Evolutionary conservation across 2,113 vertebrate species (phyloP), one percentile per base, ranked within the genome.

Genomic region (Datnioides undecimradiatus): DNA sequence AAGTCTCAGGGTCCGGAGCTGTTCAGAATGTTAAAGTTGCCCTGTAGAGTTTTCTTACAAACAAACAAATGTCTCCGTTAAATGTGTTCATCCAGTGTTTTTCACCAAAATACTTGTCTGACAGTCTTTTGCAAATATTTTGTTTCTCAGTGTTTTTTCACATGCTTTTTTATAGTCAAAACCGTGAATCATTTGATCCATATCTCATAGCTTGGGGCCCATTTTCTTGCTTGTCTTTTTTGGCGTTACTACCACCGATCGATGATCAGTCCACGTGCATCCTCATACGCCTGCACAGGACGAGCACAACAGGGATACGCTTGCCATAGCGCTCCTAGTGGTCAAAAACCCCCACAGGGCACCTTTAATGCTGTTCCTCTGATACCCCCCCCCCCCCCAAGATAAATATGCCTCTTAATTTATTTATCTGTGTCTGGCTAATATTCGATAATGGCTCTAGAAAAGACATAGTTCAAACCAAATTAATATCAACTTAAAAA

Each of bases 321-420:
- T 7, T 3, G 7, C 14, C 25, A 0, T 14, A 23, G 21, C 3
- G 0, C 33, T 0, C 11, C 25, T 9, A 2, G 19, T 45, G 10
- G 33, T 23, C 4, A 19, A 36, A 55, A 6, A 40, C 14, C 4
- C 10, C 36, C 19, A 40, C 66, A 27, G 14, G 8, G 21, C 13
- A 45, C 3, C 31, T 16, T 36, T 66, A 25, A 17, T 48, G 16
- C 14, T n/a, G 9, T 23, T 46, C 13, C 6, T 66, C 13, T 23
- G 19, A 23, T 45, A 23, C 21, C 16, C 13, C 40, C 45, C 31
- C 48, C 2, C 14, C 2, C 13, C 5, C 23, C 16, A 8, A 40
- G 4, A 19, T 14, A 17, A 40, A 25, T 6, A 19, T 23, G 45
- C 8, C 11, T 2, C 33, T 2, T 68, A 17, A 1, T n/a, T 33